Base-by-base conservation (phyloP, 2,113 vertebrate species). In the Butorides virescens region DNA sequence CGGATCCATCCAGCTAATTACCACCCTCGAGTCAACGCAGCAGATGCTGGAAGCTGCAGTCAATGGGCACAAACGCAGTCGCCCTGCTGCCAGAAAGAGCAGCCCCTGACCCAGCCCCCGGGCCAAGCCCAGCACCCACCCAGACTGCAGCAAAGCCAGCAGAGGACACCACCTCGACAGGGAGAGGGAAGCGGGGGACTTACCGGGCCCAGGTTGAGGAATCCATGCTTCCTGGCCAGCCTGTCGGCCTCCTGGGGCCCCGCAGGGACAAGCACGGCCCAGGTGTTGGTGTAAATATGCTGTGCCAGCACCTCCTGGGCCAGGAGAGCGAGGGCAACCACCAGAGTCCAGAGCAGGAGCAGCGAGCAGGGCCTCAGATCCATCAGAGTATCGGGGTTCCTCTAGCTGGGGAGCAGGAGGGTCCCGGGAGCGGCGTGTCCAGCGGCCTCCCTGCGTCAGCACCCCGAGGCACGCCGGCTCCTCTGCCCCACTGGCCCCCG, bases 251-350 rank as follows among this genome's bases (percentile, higher is more conserved):
- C 98, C 29, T 95, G 97, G 1, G 95, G 97, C n/a, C 99, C 99
- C 1, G 99, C 98, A 0, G 97, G 90, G 53, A 99, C 97, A 15
- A 97, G 98, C 94, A 99, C 99, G 0, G 99, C 99, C 99, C 99
- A 99, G 27, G 99, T 98, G 97, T 99, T 99, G 96, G 99, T 99
- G 97, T 99, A 99, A 94, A 99, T 84, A 58, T 93, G 98, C 87
- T 98, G 98, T 72, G 95, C 96, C 11, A 96, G 84, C 94, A 97
- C 97, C 80, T 98, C 96, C 74, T 90, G 97, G 65, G 90, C 95
- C 93, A 98, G 97, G 70, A 98, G 94, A 88, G 97, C 67, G 83
- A 99, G 96, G 95, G 98, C 97, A 97, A 98, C 98, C 96, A 98
- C 97, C 96, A 97, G 97, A 94, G 98, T 98, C 98, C 99, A 98